phyloP scores from a whole-genome alignment of 1,140 invertebrate species.

The Habropoda laboriosa region DNA sequence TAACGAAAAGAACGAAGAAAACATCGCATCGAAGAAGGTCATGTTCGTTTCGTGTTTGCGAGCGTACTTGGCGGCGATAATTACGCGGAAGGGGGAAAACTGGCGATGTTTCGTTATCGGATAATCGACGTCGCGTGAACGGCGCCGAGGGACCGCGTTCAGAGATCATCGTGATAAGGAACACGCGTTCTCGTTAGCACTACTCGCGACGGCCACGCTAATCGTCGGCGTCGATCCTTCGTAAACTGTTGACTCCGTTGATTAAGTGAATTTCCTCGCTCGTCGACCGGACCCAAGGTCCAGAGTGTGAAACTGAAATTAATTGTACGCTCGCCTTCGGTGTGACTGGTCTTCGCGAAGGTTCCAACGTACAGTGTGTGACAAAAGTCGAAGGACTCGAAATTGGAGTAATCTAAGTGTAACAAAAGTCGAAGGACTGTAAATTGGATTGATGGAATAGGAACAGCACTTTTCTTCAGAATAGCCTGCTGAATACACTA shows the following conservation, averaged over 20 bases:
- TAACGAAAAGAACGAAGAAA: background rate
- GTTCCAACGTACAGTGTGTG: too few relatives aligned
- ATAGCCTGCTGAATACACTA: too few relatives aligned
- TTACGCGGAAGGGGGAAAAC: background rate
- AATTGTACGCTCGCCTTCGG: background rate
- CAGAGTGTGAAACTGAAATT: background rate
- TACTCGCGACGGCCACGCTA: background rate
- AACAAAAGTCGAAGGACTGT: too few relatives aligned
- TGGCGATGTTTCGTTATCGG: background rate
- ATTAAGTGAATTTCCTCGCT: slow-evolving; percentile 1
- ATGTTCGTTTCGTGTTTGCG: background rate
- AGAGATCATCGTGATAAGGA: slow-evolving; percentile 4
- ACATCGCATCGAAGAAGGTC: background rate
- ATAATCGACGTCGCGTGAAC: slow-evolving; percentile 18
- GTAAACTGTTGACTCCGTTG: slow-evolving; percentile 12
- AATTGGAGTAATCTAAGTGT: too few relatives aligned
- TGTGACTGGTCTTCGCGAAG: background rate
- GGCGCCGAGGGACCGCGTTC: background rate
- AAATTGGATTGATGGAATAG: too few relatives aligned
- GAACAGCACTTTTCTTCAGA: too few relatives aligned
- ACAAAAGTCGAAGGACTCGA: too few relatives aligned
- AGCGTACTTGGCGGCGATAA: background rate
- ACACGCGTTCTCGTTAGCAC: slow-evolving; percentile 30
- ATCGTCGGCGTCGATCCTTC: background rate
- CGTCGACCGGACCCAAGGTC: background rate